Percentiles rank a stretch among this genome's conserved stretches.
Evolutionary conservation across 2,888 invertebrate genomes (phyloP).

Genomic region (Dynastes maya): DNA sequence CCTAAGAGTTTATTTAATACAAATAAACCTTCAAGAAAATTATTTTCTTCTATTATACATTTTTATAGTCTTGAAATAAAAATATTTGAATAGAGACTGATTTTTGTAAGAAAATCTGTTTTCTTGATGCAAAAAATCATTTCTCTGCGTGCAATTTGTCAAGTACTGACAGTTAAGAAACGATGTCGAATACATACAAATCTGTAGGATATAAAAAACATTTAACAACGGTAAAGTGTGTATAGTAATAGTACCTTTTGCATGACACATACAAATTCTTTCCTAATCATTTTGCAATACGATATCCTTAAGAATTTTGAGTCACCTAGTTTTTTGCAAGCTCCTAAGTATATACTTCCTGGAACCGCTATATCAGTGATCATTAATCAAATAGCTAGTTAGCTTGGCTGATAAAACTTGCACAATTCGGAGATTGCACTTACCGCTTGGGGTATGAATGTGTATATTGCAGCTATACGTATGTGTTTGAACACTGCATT

Average conservation of each 20-base stretch:
- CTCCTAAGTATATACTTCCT: not conserved
- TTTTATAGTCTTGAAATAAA: too few relatives aligned
- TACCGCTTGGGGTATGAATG: not conserved
- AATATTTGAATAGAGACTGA: too few relatives aligned
- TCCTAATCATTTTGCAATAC: constrained; percentile 7
- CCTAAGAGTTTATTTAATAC: too few relatives aligned
- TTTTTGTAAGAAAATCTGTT: too few relatives aligned
- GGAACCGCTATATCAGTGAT: not conserved
- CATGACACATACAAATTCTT: not conserved
- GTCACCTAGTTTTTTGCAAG: not conserved
- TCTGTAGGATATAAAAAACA: not conserved
- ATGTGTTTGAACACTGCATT: not conserved
- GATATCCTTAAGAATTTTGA: not conserved
- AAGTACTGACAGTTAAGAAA: too few relatives aligned
- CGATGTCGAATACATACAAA: too few relatives aligned
- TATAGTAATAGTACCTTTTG: not conserved
- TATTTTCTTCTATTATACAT: too few relatives aligned
- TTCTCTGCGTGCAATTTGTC: too few relatives aligned
- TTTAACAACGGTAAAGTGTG: not conserved
- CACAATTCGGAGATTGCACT: constrained; percentile 6
- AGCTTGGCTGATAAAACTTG: not conserved
- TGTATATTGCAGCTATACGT: not conserved
- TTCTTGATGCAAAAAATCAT: too few relatives aligned
- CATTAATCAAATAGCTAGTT: not conserved
- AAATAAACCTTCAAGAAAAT: too few relatives aligned